Percentiles rank a stretch among this genome's conserved stretches.
Conservation (phyloP, 2,113 vertebrate species). For the Cephalophus harveyi region DNA sequence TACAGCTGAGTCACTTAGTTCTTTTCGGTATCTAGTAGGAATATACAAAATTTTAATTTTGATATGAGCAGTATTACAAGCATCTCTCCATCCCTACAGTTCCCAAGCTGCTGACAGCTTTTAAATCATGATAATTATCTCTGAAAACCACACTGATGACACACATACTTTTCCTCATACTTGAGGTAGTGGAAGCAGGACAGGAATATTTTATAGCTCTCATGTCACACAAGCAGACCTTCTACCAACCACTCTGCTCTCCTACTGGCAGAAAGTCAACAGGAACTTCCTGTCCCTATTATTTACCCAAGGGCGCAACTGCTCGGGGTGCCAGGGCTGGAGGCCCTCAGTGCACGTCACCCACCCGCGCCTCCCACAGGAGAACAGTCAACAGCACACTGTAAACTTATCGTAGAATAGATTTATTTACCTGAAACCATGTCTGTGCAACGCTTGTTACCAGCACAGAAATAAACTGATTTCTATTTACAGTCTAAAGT, state of each 20-base stretch:
- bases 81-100: background rate
- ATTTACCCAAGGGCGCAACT: background rate
- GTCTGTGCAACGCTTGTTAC: conserved; percentile 88
- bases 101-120: background rate
- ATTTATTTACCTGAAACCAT: conserved; percentile 96
- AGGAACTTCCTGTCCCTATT: background rate
- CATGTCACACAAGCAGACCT: background rate
- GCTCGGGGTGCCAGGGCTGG: background rate
- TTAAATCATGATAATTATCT: background rate
- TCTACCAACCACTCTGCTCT: background rate
- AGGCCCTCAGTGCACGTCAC: background rate
- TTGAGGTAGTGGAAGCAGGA: background rate
- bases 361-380: background rate
- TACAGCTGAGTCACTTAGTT: background rate
- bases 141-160: background rate
- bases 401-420: conserved; percentile 82
- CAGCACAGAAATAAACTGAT: conserved; percentile 84
- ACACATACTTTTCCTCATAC: background rate
- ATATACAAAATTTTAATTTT: background rate
- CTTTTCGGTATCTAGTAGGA: background rate
- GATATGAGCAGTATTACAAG: background rate
- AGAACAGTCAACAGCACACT: conserved; percentile 74
- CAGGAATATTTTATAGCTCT: background rate
- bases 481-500: conserved; percentile 88
- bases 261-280: background rate